A percentile compares a stretch with the other conserved stretches of the same genome.
Conservation (phyloP, 92 coral and sea anemone genomes). For the Porites cylindrica region DNA sequence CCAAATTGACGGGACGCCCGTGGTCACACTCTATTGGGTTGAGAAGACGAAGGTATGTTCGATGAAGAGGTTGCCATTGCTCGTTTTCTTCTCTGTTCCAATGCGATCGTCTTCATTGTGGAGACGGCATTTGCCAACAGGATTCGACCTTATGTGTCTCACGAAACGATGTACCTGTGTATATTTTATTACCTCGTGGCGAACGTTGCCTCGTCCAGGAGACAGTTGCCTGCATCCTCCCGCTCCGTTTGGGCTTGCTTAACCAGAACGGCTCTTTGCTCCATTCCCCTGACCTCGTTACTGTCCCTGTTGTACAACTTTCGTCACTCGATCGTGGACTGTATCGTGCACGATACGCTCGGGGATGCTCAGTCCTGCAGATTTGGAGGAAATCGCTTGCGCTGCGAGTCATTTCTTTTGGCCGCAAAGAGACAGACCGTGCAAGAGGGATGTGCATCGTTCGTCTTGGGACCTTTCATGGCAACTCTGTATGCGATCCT, state of each 20-base stretch:
- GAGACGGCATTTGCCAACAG: neutral
- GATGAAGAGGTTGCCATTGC: neutral
- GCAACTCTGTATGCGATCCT: constrained; percentile 6
- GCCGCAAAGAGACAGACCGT: constrained; percentile 4
- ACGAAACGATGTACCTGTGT: constrained; percentile 6
- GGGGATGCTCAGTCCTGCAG: neutral
- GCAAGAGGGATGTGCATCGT: constrained; percentile 1
- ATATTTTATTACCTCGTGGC: neutral
- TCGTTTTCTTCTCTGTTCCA: neutral
- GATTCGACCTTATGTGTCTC: constrained; percentile 4
- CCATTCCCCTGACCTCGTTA: neutral
- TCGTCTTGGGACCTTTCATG: constrained; percentile 3
- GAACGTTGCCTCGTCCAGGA: neutral
- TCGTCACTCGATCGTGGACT: neutral
- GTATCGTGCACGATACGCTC: too few relatives aligned
- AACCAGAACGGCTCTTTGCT: neutral
- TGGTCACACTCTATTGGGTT: neutral
- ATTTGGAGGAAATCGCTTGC: neutral
- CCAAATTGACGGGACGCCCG: neutral
- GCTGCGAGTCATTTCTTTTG: neutral
- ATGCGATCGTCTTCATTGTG: neutral
- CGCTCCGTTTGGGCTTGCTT: neutral
- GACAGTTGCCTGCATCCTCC: neutral
- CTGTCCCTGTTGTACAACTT: neutral
- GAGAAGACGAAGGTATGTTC: neutral